Base-by-base conservation (phyloP, 1,140 invertebrate genomes). In the Caenorhabditis tropicalis region DNA sequence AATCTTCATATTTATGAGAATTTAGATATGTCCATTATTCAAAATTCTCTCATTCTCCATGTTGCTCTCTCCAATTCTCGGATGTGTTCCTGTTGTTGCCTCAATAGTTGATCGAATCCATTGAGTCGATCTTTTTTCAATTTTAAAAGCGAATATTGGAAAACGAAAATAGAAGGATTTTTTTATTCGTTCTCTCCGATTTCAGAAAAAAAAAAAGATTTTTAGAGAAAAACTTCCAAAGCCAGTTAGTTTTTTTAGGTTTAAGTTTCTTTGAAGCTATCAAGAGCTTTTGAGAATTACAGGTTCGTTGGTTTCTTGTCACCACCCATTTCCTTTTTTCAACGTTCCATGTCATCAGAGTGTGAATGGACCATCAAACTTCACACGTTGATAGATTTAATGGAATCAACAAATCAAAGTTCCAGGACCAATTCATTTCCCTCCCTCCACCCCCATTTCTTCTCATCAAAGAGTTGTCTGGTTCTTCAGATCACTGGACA, bases 371-470 rank as follows among this genome's bases (percentile, higher is more conserved):
- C 15, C 58, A 65, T 65, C 58, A 16, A 65, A 65, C 58, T n/a
- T 65, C 29, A 65, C 58, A 65, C 58, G 36, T 33, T 65, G 29
- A 33, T 36, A 36, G 58, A 65, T 21, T 65, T 65, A 65, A 65
- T 65, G 58, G 36, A 74, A 74, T 74, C 65, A 39, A 74, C 33
- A 74, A 74, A 39, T 74, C 65, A 74, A 74, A 43, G 65, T 74
- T 74, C 65, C 33, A 9, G 56, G 3, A 31, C 24, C 53, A 65
- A 65, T 65, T 65, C 36, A 74, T 74, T 74, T 74, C 36, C 65
- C 58, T 19, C 33, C 56, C 9, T 15, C 65, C 36, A 31, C 65
- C 21, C 29, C 65, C 36, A 19, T 36, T 36, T 36, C 4, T 65
- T 65, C 4, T 36, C 24, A 10, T 24, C 33, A n/a, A 29, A 65